Percentiles rank a stretch among this genome's conserved stretches.
Conservation (phyloP, 2,888 invertebrate genomes). For the Sipha maydis region DNA sequence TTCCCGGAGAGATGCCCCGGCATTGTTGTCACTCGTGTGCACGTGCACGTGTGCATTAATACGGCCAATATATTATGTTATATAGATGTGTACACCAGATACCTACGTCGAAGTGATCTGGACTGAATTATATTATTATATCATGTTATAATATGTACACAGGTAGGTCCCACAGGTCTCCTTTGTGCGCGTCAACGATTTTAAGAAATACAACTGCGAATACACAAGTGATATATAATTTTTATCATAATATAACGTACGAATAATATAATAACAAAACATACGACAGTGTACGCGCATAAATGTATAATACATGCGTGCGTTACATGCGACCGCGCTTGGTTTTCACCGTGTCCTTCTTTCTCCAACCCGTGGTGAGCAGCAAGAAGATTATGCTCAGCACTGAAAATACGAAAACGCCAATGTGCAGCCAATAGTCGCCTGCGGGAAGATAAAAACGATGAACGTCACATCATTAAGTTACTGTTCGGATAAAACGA, state of each 20-base stretch:
- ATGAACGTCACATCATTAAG: no score
- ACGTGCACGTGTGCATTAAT: no score
- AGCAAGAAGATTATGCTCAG: background rate
- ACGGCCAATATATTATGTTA: no score
- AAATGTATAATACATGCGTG: background rate
- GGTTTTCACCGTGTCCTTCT: background rate
- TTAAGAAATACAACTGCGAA: background rate
- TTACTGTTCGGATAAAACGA: no score
- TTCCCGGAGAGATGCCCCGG: background rate
- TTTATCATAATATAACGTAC: background rate
- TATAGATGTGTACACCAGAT: no score
- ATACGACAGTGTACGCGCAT: no score
- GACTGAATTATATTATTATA: no score
- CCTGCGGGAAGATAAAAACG: background rate
- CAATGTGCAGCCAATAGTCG: constrained; percentile 7
- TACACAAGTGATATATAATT: background rate
- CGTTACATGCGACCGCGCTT: background rate
- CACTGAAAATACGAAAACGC: background rate
- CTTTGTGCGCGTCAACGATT: no score
- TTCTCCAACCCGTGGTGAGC: background rate
- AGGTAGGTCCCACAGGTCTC: no score
- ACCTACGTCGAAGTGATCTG: no score
- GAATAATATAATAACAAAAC: background rate
- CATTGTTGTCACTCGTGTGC: no score
- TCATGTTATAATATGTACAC: no score